These are phyloP conservation scores for Crossaster papposus DNA, from an alignment of 53 echinoderm and acorn worm species.

Conservation along the genomic window DNA sequence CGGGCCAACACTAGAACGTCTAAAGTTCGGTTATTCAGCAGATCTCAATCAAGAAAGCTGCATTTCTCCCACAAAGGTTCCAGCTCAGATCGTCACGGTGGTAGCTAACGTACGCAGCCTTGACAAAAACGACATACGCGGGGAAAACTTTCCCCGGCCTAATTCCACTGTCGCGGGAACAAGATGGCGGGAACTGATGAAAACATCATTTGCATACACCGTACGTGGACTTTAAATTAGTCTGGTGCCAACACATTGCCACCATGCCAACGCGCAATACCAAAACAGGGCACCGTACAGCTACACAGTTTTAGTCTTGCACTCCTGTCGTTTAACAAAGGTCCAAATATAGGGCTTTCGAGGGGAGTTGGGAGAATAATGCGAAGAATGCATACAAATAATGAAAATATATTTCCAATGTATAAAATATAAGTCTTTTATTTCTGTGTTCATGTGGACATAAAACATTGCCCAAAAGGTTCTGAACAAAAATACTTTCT, in stretches of 20 bases:
- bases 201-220: slow-evolving; percentile 14
- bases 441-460: too few relatives aligned
- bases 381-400: background rate
- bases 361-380: background rate
- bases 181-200: slow-evolving; percentile 36
- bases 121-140: too few relatives aligned
- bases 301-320: background rate
- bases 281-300: slow-evolving; percentile 16
- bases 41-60: too few relatives aligned
- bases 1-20: too few relatives aligned
- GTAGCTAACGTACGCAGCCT: too few relatives aligned
- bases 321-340: slow-evolving; percentile 9
- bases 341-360: background rate
- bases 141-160: background rate
- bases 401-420: background rate
- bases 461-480: too few relatives aligned
- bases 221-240: slow-evolving; percentile 53
- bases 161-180: background rate
- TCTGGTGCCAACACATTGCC: background rate
- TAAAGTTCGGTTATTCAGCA: too few relatives aligned
- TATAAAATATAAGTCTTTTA: background rate
- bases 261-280: background rate
- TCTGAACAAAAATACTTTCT: too few relatives aligned
- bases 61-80: background rate
- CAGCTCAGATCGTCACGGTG: background rate